Evolutionary conservation across 2,797 vertebrate genomes (phyloP), one percentile per base, ranked within the genome.

Genomic region (Phoeniculus purpureus): DNA sequence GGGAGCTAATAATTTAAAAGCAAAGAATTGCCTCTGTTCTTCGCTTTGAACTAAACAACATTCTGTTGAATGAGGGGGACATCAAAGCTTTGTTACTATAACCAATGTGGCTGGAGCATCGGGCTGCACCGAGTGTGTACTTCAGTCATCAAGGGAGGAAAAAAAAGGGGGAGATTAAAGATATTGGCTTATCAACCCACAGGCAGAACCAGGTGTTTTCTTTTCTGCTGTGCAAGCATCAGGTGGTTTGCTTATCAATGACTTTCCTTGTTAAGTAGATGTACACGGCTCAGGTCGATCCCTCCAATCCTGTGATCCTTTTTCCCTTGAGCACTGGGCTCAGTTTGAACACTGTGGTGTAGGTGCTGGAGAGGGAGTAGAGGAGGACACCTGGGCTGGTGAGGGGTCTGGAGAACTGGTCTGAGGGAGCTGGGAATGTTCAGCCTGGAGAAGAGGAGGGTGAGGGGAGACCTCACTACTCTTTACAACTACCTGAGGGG

Each of bases 1-100:
- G 97, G 97, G 91, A 98, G 97, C 98, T 98, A 98, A 98, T 98
- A 97, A 98, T 98, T 98, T 97, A 98, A 98, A 98, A 98, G 97
- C 97, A 97, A 97, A 97, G 97, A 97, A 96, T 97, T 93, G 97
- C 97, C 97, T 98, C 97, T 96, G 97, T 97, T 97, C 97, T 97
- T 95, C 45, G 87, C 98, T 99, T 98, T 98, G 98, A 99, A 98
- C 98, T 98, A 97, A 98, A 97, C 97, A 97, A 96, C 98, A 97
- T 98, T 98, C 97, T 98, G 97, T 98, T 98, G 97, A 98, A 98
- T 98, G 97, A 97, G 97, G 97, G 96, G 94, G 95, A 98, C 98
- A 98, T 98, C 98, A 99, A 98, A 99, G 98, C 97, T 95, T 97
- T 97, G 97, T 97, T 97, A 97, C 97, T 96, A 96, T 97, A 97